A percentile compares a stretch with the other conserved stretches of the same genome.
phyloP scores from a whole-genome alignment of 2,888 invertebrate species.

The Drosophila nr. perissopoda region DNA sequence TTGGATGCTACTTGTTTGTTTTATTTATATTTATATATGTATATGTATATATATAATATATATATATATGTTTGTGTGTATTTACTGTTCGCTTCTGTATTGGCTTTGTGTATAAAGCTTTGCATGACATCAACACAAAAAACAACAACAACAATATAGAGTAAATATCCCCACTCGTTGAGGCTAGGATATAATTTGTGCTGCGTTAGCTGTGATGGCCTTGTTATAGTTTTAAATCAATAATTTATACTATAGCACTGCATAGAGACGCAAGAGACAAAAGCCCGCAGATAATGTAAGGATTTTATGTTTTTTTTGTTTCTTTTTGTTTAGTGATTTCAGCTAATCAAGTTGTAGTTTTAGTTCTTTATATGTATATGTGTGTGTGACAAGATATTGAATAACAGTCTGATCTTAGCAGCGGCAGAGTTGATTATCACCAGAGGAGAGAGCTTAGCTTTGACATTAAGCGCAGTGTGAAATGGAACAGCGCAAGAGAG shows the following conservation, averaged over 20 bases:
- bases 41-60: slow-evolving; percentile 8
- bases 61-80: slow-evolving; percentile 24
- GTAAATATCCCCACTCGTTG: slow-evolving; percentile 34
- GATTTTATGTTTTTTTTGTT: neutral
- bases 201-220: slow-evolving; percentile 54
- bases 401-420: neutral
- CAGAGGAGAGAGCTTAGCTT: neutral
- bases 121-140: slow-evolving; percentile 71
- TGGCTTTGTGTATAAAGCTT: slow-evolving; percentile 66
- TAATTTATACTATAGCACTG: slow-evolving; percentile 60
- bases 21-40: slow-evolving; percentile 35
- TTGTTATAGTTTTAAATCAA: slow-evolving; percentile 71
- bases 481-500: neutral
- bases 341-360: slow-evolving; percentile 43
- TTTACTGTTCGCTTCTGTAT: slow-evolving; percentile 50
- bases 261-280: slow-evolving; percentile 16
- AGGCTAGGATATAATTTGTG: slow-evolving; percentile 53
- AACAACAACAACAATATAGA: slow-evolving; percentile 27
- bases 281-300: slow-evolving; percentile 15
- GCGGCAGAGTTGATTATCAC: neutral
- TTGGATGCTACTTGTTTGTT: slow-evolving; percentile 50
- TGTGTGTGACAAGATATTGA: neutral
- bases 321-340: slow-evolving; percentile 13
- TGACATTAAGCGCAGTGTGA: neutral
- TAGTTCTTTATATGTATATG: slow-evolving; percentile 24